Evolutionary conservation across 2,797 vertebrate species (phyloP).

Genomic region (Siniperca obscura): DNA sequence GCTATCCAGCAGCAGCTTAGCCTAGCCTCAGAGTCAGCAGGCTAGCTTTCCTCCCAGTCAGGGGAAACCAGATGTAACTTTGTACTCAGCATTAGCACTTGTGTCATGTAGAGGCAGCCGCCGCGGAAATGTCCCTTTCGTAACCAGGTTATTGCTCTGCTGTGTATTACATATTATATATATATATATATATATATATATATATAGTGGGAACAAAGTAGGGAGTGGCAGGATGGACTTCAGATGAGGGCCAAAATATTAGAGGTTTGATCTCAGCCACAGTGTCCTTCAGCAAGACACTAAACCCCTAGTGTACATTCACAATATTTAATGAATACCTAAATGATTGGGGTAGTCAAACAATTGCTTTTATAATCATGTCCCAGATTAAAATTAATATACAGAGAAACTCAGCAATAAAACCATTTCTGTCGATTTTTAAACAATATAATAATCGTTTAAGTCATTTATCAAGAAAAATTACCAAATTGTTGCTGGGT

Average conservation of each 20-base stretch:
- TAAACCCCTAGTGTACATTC: background rate
- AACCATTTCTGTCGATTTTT: background rate
- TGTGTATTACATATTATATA: constrained; percentile 12
- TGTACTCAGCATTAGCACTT: constrained; percentile 71
- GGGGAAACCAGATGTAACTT: constrained; percentile 76
- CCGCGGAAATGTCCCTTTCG: constrained; percentile 43
- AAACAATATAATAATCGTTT: background rate
- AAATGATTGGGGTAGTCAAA: background rate
- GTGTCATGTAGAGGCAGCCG: constrained; percentile 55
- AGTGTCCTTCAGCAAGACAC: constrained; percentile 34
- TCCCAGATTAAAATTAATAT: background rate
- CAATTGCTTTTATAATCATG: background rate
- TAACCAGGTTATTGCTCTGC: constrained; percentile 56
- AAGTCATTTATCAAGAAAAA: background rate
- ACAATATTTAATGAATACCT: background rate
- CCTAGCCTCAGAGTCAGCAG: constrained; percentile 63
- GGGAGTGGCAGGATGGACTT: constrained; percentile 33
- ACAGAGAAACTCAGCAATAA: background rate
- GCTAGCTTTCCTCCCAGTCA: constrained; percentile 67
- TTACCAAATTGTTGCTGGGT: background rate
- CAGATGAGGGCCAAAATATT: constrained; percentile 27
- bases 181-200: too few species aligned
- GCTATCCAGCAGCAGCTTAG: constrained; percentile 66
- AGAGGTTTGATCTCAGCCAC: constrained; percentile 35
- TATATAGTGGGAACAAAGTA: constrained; percentile 36